Evolutionary conservation across 2,888 invertebrate genomes (phyloP).

Genomic region (Tetranychus truncatus): DNA sequence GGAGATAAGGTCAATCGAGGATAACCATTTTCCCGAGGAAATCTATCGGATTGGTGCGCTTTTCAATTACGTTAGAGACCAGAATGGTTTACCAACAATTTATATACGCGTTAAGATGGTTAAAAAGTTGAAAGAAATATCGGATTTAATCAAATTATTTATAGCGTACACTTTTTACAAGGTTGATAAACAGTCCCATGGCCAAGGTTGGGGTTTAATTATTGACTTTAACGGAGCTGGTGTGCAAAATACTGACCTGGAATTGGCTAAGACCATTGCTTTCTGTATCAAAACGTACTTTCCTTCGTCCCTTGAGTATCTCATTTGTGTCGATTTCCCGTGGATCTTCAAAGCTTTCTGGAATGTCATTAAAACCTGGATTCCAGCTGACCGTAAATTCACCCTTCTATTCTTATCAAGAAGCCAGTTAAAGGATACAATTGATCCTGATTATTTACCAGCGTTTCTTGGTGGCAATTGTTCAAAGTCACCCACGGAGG

Average conservation of each 20-base stretch:
- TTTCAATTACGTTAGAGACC: neutral
- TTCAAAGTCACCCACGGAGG: neutral
- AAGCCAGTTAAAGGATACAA: neutral
- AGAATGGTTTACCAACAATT: slow-evolving; percentile 4
- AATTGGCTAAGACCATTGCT: neutral
- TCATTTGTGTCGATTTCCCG: slow-evolving; percentile 10
- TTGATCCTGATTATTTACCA: slow-evolving; percentile 7
- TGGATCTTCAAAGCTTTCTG: slow-evolving; percentile 13
- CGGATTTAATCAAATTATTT: slow-evolving; percentile 4
- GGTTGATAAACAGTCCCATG: neutral
- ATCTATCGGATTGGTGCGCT: slow-evolving; percentile 4
- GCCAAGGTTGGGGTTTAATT: slow-evolving; percentile 9
- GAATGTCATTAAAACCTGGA: slow-evolving; percentile 7
- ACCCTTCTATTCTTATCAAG: neutral
- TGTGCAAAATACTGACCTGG: slow-evolving; percentile 8
- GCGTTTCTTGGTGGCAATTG: slow-evolving; percentile 11
- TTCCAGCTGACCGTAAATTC: slow-evolving; percentile 4
- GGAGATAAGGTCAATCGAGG: neutral
- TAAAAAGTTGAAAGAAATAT: neutral
- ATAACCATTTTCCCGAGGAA: slow-evolving; percentile 15
- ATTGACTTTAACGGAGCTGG: slow-evolving; percentile 11
- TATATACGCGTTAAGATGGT: slow-evolving; percentile 9
- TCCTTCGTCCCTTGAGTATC: slow-evolving; percentile 3
- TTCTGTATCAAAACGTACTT: slow-evolving; percentile 4
- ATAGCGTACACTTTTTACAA: neutral